Evolutionary conservation across 2,888 invertebrate genomes (phyloP), one percentile per base, ranked within the genome.

Genomic region (Cosmia trapezina): DNA sequence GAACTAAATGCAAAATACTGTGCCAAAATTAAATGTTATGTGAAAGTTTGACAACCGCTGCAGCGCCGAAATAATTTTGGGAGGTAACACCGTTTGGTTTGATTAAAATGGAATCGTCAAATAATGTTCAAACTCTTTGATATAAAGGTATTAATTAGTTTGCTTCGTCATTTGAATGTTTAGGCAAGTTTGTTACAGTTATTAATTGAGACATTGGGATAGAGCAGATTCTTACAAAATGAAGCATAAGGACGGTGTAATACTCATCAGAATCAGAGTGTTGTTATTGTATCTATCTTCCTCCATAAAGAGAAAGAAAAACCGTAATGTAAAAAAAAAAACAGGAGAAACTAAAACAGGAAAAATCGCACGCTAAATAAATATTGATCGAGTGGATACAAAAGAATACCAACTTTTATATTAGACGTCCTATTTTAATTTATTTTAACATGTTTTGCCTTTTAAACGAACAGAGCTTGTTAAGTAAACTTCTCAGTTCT

Each of bases 1-100:
- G 73, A 72, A 73, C 67, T 68, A 83, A 81, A 83, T 74, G 82
- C 37, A 84, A 86, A 87, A 78, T 69, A 73, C 63, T 68, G 78
- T n/a, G 74, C 71, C 71, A 77, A 83, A 85, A 83, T 83, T 80
- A 76, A 64, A 78, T 73, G 76, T 74, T 82, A 51, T 37, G 33
- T 43, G 60, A 69, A 83, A 81, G 60, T 82, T 87, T 80, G 68
- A 74, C 73, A 83, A 9, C 62, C 62, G 49, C 59, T 57, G 74
- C 68, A 70, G 69, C 43, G 57, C 53, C 17, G 45, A 75, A 77
- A 78, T 63, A 60, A 78, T 73, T 73, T 70, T 67, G 54, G 60
- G 22, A 57, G n/a, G 63, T 57, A 61, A 45, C 49, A 51, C 37
- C 60, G 14, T 67, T 78, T 66, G 51, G 22, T 51, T 62, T 37